A percentile compares a stretch with the other conserved stretches of the same genome.
phyloP scores from a whole-genome alignment of 2,113 vertebrate species.

The Apteryx owenii region DNA sequence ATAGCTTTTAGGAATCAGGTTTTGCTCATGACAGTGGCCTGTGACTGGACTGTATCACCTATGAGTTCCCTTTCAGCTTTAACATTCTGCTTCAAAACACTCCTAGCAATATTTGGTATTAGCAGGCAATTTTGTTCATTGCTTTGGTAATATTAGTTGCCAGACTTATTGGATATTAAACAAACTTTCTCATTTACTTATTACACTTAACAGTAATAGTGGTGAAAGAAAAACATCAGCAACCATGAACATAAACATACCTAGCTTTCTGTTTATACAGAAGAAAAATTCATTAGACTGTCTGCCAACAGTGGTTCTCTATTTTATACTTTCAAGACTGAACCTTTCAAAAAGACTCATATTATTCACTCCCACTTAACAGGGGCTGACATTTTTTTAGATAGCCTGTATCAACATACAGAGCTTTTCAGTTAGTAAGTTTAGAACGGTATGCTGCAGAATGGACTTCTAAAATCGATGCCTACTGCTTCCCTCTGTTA shows the following conservation, averaged over 20 bases:
- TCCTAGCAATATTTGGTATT: not conserved
- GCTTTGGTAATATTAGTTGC: not conserved
- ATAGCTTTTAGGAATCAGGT: not conserved
- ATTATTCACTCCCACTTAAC: too few species aligned
- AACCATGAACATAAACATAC: not conserved
- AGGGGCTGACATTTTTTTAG: not conserved
- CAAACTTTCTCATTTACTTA: not conserved
- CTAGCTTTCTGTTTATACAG: fast-evolving
- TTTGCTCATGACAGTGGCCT: not conserved
- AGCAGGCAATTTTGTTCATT: not conserved
- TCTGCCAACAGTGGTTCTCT: too few species aligned
- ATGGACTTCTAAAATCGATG: fast-evolving
- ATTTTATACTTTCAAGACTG: not conserved
- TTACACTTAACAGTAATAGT: not conserved
- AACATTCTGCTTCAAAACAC: not conserved
- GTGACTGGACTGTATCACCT: not conserved
- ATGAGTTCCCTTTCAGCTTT: not conserved
- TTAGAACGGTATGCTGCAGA: not conserved
- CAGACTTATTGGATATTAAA: not conserved
- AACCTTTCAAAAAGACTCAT: not conserved
- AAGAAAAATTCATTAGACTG: not conserved
- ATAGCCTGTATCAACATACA: fast-evolving
- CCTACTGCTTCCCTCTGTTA: not conserved
- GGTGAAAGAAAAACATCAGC: not conserved
- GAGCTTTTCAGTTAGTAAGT: too few species aligned